A percentile compares a stretch with the other conserved stretches of the same genome.
These are phyloP conservation scores for Lagocephalus sceleratus DNA, from an alignment of 2,797 vertebrate species.

Conservation along the genomic window DNA sequence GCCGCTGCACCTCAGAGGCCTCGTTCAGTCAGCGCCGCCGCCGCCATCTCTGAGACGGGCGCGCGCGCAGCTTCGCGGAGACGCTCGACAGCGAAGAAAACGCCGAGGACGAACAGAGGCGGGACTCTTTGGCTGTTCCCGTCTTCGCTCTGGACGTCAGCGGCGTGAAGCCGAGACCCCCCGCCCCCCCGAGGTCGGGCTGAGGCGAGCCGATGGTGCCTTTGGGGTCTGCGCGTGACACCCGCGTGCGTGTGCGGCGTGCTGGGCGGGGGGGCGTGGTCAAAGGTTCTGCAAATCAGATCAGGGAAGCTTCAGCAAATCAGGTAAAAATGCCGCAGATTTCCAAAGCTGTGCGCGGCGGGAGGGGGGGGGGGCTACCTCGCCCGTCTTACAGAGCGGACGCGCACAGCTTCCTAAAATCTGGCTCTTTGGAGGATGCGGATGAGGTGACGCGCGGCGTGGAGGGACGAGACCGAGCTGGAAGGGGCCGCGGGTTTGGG, in stretches of 20 bases:
- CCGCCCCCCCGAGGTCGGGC: background rate
- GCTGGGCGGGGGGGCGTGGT: constrained; percentile 33
- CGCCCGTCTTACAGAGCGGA: constrained; percentile 1
- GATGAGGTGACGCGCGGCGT: constrained; percentile 50
- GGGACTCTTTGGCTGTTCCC: too few species aligned
- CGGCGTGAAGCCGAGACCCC: background rate
- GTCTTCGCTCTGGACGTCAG: too few species aligned
- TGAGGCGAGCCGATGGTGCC: constrained; percentile 56
- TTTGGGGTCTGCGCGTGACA: constrained; percentile 29
- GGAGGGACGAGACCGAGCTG: constrained; percentile 53
- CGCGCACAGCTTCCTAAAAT: constrained; percentile 77
- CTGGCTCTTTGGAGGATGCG: constrained; percentile 60
- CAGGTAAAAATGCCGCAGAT: constrained; percentile 71
- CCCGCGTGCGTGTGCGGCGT: constrained; percentile 38
- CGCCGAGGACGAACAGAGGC: too few species aligned
- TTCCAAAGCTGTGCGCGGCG: constrained; percentile 74
- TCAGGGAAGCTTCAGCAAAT: constrained; percentile 55
- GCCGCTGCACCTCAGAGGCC: constrained; percentile 49
- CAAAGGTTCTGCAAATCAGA: constrained; percentile 46
- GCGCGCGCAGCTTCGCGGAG: background rate
- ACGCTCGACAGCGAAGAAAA: too few species aligned
- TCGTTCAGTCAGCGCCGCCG: constrained; percentile 46
- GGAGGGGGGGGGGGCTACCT: constrained; percentile 23
- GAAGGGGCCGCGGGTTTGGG: constrained; percentile 52
- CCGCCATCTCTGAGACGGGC: too few species aligned